Base-by-base conservation (phyloP, 37 sponge, comb jelly and placozoan species). In the Geodia barretti region DNA sequence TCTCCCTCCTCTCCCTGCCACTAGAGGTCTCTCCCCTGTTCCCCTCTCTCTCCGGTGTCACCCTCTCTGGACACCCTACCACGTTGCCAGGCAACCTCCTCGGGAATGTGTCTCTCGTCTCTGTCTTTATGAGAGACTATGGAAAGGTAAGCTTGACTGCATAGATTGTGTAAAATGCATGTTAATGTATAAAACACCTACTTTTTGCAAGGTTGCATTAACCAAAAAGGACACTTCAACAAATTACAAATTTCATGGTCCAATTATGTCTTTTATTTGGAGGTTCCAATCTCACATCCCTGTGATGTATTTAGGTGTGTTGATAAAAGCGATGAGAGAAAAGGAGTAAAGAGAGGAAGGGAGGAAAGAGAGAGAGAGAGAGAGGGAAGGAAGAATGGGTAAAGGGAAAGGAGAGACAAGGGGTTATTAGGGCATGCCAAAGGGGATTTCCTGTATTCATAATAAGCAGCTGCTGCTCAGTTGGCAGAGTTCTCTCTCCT, bases 121-220 rank as follows among this genome's bases (percentile, higher is more conserved):
- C 71, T 19, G 62, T 84, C 7, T 76, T 78, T 0, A 23, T 76
- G 42, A 68, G 71, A 31, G 43, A 33, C 8, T 21, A 66, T 21
- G 85, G 85, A 70, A 67, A 67, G 84, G 84, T 83, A 59, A 62
- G 72, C 29, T 1, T 7, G 34, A 29, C 54, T 11, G 54, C 17
- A 21, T 70, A n/a, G n/a, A n/a, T n/a, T n/a, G n/a, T n/a, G n/a
- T n/a, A n/a, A n/a, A n/a, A n/a, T n/a, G n/a, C n/a, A n/a, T n/a
- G n/a, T n/a, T n/a, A n/a, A n/a, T n/a, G n/a, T n/a, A n/a, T n/a
- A n/a, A n/a, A n/a, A n/a, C n/a, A n/a, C n/a, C n/a, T n/a, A n/a
- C n/a, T n/a, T n/a, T n/a, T n/a, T n/a, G n/a, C n/a, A 69, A 5
- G 31, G 2, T 3, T 29, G 11, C 11, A 69, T 3, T 2, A 5